Evolutionary conservation across 2,888 invertebrate species (phyloP), one percentile per base, ranked within the genome.

Genomic region (Kuschelorhynchus macadamiae): DNA sequence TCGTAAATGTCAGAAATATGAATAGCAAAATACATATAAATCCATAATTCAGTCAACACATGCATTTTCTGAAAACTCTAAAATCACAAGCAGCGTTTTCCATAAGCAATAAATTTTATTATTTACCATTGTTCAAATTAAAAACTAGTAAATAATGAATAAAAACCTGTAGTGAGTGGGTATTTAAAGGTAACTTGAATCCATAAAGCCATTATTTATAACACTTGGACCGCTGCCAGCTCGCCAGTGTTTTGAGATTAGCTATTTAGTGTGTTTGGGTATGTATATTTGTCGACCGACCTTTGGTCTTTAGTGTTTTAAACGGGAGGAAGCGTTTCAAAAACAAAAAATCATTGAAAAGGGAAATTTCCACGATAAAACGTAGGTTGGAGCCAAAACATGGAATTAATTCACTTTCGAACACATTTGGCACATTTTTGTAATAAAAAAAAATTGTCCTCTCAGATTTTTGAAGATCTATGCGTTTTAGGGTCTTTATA

Each of bases 161-260:
- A 25, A 39, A 60, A 60, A 60, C 36, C 41, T 32, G n/a, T n/a
- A n/a, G 12, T 49, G 36, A 20, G 47, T 63, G 17, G 20, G 33
- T 47, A 63, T 44, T 60, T 59, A 61, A 56, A 41, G 59, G 64
- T 69, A 64, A 64, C 50, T 60, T 65, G 64, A 69, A 64, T 64
- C 64, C 62, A 47, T 63, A 69, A 65, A 60, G 41, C 41, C 59
- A 64, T 57, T 64, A 64, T 69, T 69, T 69, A 69, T 64, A 69
- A 69, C 55, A 59, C 50, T 69, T 69, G 69, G 69, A 53, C 20
- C 25, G 5, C 14, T 64, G 64, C 69, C 68, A 68, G 53, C 30
- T 64, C 30, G 59, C 56, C 47, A 52, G 53, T 60, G 64, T 69
- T 68, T 64, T 59, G 64, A 55, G 49, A 61, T 61, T 49, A 44